A percentile compares a stretch with the other conserved stretches of the same genome.
These are phyloP conservation scores for Apistogramma diplotaenia DNA, from an alignment of 2,113 vertebrate species.

Conservation along the genomic window DNA sequence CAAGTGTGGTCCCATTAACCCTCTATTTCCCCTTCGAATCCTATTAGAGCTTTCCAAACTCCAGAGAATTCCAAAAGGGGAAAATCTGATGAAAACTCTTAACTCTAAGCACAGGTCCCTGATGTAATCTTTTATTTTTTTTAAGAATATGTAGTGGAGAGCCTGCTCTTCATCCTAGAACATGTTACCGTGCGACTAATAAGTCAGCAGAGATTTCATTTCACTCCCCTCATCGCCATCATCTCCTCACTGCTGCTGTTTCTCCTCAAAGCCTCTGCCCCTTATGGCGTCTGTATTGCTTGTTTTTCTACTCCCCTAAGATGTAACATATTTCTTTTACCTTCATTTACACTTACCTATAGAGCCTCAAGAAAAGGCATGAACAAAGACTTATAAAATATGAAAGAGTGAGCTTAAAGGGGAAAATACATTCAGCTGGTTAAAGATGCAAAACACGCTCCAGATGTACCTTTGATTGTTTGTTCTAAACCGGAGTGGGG, in stretches of 20 bases:
- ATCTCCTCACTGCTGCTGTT: not conserved
- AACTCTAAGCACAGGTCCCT: conserved; percentile 7
- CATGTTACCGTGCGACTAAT: conserved; percentile 48
- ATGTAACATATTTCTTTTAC: not conserved
- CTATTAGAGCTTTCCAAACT: too few relatives aligned
- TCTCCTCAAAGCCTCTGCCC: not conserved
- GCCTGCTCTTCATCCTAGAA: conserved; percentile 22
- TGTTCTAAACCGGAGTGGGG: too few relatives aligned
- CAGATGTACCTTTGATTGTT: too few relatives aligned
- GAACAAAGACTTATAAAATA: conserved; percentile 12
- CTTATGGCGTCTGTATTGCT: not conserved
- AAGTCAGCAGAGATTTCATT: conserved; percentile 43
- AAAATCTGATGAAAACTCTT: not conserved
- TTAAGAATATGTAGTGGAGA: conserved; percentile 9
- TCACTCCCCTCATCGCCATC: not conserved
- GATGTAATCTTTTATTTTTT: conserved; percentile 7
- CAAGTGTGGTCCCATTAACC: too few relatives aligned
- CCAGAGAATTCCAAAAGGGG: not conserved
- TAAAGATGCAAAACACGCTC: too few relatives aligned
- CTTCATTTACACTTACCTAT: conserved; percentile 5
- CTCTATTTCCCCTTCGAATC: too few relatives aligned
- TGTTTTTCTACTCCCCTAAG: not conserved
- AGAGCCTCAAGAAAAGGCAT: not conserved
- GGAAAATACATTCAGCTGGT: not conserved
- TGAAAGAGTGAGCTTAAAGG: not conserved